Percentiles rank a stretch among this genome's conserved stretches.
Conservation (phyloP, 2,888 invertebrate genomes). For the Hanleya hanleyi region DNA sequence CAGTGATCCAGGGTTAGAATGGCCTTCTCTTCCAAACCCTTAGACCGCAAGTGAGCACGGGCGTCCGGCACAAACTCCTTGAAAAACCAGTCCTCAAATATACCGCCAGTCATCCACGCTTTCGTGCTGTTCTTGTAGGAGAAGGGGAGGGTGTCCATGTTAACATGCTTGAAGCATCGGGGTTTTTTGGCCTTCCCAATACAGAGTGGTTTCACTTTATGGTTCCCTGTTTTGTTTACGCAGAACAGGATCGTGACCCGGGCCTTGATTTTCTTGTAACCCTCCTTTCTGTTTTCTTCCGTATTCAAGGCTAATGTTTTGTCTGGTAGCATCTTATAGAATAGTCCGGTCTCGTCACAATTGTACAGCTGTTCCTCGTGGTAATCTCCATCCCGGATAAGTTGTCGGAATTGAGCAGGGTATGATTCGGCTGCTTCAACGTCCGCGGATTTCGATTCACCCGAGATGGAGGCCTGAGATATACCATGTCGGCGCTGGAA, state of each 20-base stretch:
- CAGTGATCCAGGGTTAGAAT: neutral
- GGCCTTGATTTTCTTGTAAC: constrained; percentile 25
- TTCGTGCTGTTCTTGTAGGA: neutral
- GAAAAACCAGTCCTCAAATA: neutral
- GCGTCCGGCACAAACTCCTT: neutral
- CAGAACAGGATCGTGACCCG: constrained; percentile 23
- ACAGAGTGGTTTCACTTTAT: constrained; percentile 31
- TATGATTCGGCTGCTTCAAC: neutral
- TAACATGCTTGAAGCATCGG: neutral
- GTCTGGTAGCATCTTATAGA: constrained; percentile 43
- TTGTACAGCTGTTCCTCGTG: constrained; percentile 14
- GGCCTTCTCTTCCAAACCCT: neutral
- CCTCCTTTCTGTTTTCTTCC: constrained; percentile 11
- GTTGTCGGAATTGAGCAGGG: neutral
- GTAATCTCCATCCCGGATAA: neutral
- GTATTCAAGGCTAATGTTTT: constrained; percentile 25
- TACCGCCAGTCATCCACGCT: neutral
- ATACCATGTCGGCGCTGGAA: neutral
- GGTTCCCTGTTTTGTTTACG: constrained; percentile 25
- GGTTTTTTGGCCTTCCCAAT: constrained; percentile 30
- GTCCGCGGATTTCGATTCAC: neutral
- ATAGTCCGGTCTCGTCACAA: constrained; percentile 40
- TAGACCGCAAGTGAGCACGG: neutral
- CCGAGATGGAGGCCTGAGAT: neutral
- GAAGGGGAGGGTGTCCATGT: neutral